Base-by-base conservation (phyloP, 2,113 vertebrate genomes). In the Gadus chalcogrammus region DNA sequence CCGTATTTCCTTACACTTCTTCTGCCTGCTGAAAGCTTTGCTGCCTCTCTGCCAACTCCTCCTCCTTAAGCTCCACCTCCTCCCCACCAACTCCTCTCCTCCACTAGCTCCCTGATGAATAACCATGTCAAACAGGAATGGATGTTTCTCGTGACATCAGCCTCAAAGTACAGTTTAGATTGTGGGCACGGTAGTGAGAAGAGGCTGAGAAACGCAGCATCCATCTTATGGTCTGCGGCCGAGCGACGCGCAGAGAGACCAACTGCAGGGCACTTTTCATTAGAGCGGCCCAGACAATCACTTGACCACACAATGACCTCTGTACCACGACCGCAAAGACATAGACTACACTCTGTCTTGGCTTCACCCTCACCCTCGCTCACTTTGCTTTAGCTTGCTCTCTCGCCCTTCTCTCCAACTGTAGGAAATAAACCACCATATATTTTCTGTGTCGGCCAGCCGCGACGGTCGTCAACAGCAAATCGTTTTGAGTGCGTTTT, bases 141-240 rank as follows among this genome's bases (percentile, higher is more conserved):
- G 84, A 90, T 91, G 85, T 87, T 84, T 71, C 88, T 87, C 80
- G 83, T 88, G 89, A 91, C 93, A 91, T 80, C 79, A 67, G 70
- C 85, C 85, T 82, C 83, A 88, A 87, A 91, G 92, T 90, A 91
- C 88, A 88, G 83, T 89, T 92, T 91, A 91, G 85, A 84, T 84
- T 82, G 31, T 35, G 82, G 88, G 81, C 86, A 84, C 84, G 88
- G 91, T 77, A 82, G 84, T 91, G 82, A 87, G 76, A 92, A 91
- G 89, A 84, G 87, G 75, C 82, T 90, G 85, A 80, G 89, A 88
- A 92, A 93, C 87, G 79, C 72, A 88, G 82, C 77, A 93, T 93
- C 91, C 85, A 91, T 92, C 91, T 92, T 87, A 82, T 87, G 82
- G 88, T 88, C 87, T 87, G 79, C 88, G 74, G 73, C 77, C 88